Base-by-base conservation (phyloP, 2,113 vertebrate genomes). In the Australoheros scitulus region DNA sequence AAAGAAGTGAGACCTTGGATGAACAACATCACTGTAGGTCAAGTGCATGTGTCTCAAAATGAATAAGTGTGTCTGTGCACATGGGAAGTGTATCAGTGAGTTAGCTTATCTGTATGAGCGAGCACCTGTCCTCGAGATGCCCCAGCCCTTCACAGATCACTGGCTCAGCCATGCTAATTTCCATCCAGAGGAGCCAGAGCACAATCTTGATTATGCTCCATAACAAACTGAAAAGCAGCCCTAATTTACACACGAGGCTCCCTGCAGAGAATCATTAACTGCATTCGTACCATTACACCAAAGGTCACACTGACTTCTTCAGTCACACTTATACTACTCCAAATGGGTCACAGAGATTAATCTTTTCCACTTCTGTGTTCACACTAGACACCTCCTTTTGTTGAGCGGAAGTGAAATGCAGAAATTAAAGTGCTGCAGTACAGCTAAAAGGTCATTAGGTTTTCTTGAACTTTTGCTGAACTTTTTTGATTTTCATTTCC, bases 81-180 rank as follows among this genome's bases (percentile, higher is more conserved):
- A 60, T 34, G 34, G 52, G 76, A 79, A 79, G 81, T 76, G 83
- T 83, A 61, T 91, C 81, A 58, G 80, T 56, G 78, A 61, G 60
- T 87, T 60, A 50, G 82, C 88, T 90, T 88, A 87, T 94, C 68
- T 89, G 85, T 91, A 68, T 92, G 85, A 89, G 84, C 43, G 22
- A 89, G 87, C 82, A 85, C 83, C 88, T 85, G 86, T 87, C 89
- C 78, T 86, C 34, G 1, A 78, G 59, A 83, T 75, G 88, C 80
- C 81, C 86, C 84, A 87, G 91, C 79, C 92, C 93, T 94, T 94
- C 94, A 94, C 92, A 88, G 90, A 87, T 93, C 91, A 76, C 77
- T 61, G 89, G 72, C 63, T 91, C 80, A 60, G 81, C 87, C 88
- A 91, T 84, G 89, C 89, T 93, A 83, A 90, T 95, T 92, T 90